Conservation (phyloP, 2,797 vertebrate genomes). For the Dicrostonyx torquatus region DNA sequence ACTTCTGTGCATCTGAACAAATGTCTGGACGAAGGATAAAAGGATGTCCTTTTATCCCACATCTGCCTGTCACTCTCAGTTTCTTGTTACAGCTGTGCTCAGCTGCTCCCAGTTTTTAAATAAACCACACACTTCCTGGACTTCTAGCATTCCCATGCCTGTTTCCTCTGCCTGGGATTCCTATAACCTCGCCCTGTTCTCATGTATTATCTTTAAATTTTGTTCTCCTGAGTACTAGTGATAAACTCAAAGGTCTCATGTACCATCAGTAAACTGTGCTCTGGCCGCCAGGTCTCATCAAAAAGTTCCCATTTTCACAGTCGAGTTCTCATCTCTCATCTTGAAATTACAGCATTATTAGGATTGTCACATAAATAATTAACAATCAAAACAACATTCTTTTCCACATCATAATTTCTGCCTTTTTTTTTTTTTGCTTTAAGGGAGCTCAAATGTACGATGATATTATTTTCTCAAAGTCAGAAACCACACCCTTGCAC, state of each 20-base stretch:
- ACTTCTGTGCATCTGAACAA: conserved; percentile 28
- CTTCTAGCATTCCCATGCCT: background rate
- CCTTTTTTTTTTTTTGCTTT: background rate
- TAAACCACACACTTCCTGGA: background rate
- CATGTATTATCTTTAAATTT: background rate
- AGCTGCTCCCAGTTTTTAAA: conserved; percentile 3
- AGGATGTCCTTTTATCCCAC: conserved; percentile 26
- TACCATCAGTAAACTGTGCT: background rate
- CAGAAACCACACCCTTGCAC: background rate
- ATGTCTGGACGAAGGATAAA: background rate
- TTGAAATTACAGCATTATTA: background rate
- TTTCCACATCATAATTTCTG: background rate
- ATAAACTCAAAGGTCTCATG: background rate
- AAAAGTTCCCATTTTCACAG: background rate
- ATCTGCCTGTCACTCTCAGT: background rate
- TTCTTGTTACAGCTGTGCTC: background rate
- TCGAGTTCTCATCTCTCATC: background rate
- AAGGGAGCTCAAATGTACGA: background rate
- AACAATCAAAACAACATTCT: background rate
- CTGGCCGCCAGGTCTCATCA: background rate
- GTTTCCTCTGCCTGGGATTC: conserved; percentile 9
- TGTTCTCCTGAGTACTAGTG: background rate
- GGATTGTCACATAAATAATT: background rate
- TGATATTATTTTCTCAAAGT: background rate
- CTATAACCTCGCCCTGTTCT: background rate